A percentile compares a stretch with the other conserved stretches of the same genome.
Conservation (phyloP, 1,140 invertebrate genomes). For the Melitaea cinxia region DNA sequence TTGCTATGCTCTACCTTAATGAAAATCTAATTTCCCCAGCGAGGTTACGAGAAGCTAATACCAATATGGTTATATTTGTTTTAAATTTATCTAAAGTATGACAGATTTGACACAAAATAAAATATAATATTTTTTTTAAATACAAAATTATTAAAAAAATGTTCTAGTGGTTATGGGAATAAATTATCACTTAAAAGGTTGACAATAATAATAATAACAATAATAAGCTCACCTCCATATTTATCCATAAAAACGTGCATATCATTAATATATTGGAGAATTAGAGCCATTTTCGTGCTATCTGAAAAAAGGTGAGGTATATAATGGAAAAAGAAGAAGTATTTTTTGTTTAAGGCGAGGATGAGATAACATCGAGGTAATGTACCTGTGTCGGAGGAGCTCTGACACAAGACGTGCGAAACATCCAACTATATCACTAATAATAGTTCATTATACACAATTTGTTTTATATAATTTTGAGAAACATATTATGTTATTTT, state of each 20-base stretch:
- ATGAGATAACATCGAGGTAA: constrained; percentile 46
- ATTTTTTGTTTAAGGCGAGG: constrained; percentile 34
- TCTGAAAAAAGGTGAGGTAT: constrained; percentile 58
- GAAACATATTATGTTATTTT: constrained; percentile 19
- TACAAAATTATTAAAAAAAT: too few species aligned
- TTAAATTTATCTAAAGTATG: neutral
- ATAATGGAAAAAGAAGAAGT: constrained; percentile 20
- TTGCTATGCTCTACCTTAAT: too few species aligned
- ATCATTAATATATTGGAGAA: constrained; percentile 77
- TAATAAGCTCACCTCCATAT: constrained; percentile 78
- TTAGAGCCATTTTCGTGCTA: constrained; percentile 77
- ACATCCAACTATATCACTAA: constrained; percentile 30
- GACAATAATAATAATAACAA: constrained; percentile 17
- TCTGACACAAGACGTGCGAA: constrained; percentile 35
- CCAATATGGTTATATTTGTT: neutral
- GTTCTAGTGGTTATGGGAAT: neutral
- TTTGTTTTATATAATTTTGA: constrained; percentile 9
- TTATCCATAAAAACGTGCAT: constrained; percentile 80
- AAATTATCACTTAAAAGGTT: constrained; percentile 8
- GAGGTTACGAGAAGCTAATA: neutral
- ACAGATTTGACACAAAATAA: neutral
- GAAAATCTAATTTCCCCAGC: neutral
- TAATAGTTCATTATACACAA: constrained; percentile 27
- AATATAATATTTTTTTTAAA: neutral
- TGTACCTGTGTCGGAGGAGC: constrained; percentile 37